phyloP scores from a whole-genome alignment of 2,888 invertebrate genomes.

The Apotomis capreana region DNA sequence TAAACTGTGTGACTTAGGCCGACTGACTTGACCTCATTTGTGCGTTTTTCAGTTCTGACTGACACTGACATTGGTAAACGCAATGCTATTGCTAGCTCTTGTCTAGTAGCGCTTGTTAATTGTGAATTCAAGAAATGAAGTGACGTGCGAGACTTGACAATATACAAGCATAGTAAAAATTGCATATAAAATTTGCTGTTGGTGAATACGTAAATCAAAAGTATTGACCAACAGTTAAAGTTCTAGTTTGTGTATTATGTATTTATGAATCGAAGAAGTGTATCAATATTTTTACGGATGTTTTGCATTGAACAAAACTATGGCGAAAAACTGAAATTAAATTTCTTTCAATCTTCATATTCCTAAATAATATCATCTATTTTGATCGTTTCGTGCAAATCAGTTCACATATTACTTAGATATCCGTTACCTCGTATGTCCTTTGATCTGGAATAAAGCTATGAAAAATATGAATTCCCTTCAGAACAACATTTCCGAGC shows the following conservation, averaged over 20 bases:
- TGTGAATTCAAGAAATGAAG: slow-evolving; percentile 29
- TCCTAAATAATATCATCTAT: slow-evolving; percentile 6
- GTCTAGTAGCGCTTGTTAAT: slow-evolving; percentile 33
- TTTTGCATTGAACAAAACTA: slow-evolving; percentile 22
- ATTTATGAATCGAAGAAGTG: slow-evolving; percentile 20
- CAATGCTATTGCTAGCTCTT: slow-evolving; percentile 6
- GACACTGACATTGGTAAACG: slow-evolving; percentile 39
- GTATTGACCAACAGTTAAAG: not conserved
- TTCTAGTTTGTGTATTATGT: slow-evolving; percentile 5
- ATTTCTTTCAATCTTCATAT: slow-evolving; percentile 6
- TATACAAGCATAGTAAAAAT: slow-evolving; percentile 11
- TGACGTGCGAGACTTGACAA: slow-evolving; percentile 5
- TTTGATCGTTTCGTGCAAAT: not conserved
- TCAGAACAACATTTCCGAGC: slow-evolving; percentile 76
- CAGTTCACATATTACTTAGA: not conserved
- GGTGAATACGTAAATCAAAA: not conserved
- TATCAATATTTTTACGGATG: slow-evolving; percentile 9
- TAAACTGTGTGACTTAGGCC: no score
- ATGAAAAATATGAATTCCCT: slow-evolving; percentile 80
- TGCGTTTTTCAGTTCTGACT: slow-evolving; percentile 26
- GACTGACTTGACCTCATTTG: slow-evolving; percentile 1
- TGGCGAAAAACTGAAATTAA: slow-evolving; percentile 31
- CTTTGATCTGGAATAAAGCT: slow-evolving; percentile 51
- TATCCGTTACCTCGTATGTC: slow-evolving; percentile 11
- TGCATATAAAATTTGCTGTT: slow-evolving; percentile 4